Percentiles rank a stretch among this genome's conserved stretches.
Evolutionary conservation across 2,797 vertebrate species (phyloP).

Genomic region (Paratrypauchen microcephalus): DNA sequence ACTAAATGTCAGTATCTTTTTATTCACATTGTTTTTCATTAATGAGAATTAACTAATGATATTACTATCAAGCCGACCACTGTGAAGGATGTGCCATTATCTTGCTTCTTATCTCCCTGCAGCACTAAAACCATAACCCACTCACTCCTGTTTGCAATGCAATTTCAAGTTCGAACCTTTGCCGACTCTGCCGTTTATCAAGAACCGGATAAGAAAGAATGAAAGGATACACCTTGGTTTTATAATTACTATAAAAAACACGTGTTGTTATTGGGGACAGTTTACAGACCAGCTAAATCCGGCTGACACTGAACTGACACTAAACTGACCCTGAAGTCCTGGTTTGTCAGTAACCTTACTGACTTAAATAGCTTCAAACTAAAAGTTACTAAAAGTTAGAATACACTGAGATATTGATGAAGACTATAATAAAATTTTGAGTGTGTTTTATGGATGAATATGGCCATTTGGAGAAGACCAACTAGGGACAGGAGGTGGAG

Average conservation of each 20-base stretch:
- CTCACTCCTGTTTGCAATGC: not conserved
- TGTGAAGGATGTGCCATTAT: not conserved
- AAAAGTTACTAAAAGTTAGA: not conserved
- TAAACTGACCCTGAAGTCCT: not conserved
- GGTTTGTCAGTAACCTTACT: conserved; percentile 36
- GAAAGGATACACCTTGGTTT: not conserved
- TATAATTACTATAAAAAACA: conserved; percentile 9
- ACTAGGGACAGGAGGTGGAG: too few relatives aligned
- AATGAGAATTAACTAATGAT: not conserved
- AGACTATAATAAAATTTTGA: not conserved
- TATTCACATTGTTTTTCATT: not conserved
- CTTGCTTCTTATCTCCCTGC: not conserved
- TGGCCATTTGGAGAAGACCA: not conserved
- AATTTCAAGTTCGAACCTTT: not conserved
- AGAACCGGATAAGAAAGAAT: not conserved
- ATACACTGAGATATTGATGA: not conserved
- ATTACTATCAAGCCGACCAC: not conserved
- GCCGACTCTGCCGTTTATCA: conserved; percentile 7
- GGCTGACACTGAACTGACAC: conserved; percentile 6
- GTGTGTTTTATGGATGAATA: not conserved
- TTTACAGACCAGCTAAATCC: conserved; percentile 13
- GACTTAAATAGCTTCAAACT: not conserved
- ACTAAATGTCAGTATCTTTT: too few relatives aligned
- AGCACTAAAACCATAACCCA: not conserved
- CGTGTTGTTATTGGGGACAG: conserved; percentile 17